These are phyloP conservation scores for Saturnia japonica DNA, from an alignment of 2,888 invertebrate genomes.

Conservation along the genomic window DNA sequence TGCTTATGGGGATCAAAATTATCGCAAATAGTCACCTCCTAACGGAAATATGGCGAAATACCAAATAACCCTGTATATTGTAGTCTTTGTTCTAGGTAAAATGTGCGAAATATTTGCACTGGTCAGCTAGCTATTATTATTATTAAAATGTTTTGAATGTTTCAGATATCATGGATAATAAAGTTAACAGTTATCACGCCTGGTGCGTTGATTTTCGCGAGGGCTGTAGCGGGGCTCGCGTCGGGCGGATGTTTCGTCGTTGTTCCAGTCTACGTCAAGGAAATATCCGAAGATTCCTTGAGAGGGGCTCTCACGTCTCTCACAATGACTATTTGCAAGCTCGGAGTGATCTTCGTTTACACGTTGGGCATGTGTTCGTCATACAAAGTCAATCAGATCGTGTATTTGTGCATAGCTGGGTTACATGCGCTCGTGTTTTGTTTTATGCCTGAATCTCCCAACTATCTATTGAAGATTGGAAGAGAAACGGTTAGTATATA, in stretches of 20 bases:
- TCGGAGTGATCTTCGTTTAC: conserved; percentile 66
- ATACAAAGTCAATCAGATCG: conserved; percentile 51
- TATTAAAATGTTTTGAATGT: conserved; percentile 8
- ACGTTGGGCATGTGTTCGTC: conserved; percentile 52
- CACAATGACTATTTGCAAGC: conserved; percentile 63
- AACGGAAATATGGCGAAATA: too few species aligned
- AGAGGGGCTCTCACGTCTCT: conserved; percentile 59
- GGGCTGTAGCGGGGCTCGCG: conserved; percentile 56
- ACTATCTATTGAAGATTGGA: conserved; percentile 59
- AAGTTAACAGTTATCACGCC: conserved; percentile 50
- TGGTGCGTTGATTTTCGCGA: conserved; percentile 47
- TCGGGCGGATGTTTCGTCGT: conserved; percentile 63
- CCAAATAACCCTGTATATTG: too few species aligned
- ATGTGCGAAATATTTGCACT: too few species aligned
- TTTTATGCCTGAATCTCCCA: conserved; percentile 69
- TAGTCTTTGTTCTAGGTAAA: too few species aligned
- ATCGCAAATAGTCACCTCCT: too few species aligned
- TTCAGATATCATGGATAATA: conserved; percentile 64
- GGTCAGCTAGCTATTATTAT: too few species aligned
- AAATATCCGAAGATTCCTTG: conserved; percentile 58
- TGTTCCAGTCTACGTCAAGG: conserved; percentile 60
- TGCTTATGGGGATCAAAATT: too few species aligned
- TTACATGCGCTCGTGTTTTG: conserved; percentile 51
- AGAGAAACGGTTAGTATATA: conserved; percentile 51
- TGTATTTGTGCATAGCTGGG: conserved; percentile 50